Evolutionary conservation across 2,797 vertebrate species (phyloP).

Genomic region (Eulemur rubriventer): DNA sequence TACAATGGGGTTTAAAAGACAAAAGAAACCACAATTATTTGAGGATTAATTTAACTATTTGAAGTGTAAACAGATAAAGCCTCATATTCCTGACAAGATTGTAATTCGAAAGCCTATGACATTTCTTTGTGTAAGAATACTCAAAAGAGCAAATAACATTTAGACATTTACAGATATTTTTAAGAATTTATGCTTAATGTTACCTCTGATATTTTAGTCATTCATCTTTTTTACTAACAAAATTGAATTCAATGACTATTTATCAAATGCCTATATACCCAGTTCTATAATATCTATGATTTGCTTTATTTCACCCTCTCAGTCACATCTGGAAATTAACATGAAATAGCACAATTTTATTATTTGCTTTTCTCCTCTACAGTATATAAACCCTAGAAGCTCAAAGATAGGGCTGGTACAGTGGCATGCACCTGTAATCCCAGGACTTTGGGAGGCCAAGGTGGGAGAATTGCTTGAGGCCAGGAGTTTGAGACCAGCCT

Average conservation of each 20-base stretch:
- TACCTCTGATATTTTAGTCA: background rate
- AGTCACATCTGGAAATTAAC: constrained; percentile 16
- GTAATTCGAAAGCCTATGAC: background rate
- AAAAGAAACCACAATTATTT: background rate
- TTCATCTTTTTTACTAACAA: constrained; percentile 23
- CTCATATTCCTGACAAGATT: background rate
- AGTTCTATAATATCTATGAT: background rate
- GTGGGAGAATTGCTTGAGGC: background rate
- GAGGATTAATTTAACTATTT: background rate
- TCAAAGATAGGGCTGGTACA: background rate
- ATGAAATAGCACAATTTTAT: background rate
- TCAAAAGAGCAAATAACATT: background rate
- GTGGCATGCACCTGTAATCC: background rate
- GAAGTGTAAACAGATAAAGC: background rate
- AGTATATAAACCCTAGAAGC: background rate
- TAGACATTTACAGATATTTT: background rate
- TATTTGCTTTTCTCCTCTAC: background rate
- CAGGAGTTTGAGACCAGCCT: background rate
- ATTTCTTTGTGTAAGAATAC: background rate
- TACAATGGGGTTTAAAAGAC: background rate
- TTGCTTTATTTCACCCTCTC: background rate
- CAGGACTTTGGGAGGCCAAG: background rate
- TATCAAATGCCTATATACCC: background rate
- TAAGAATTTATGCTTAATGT: constrained; percentile 30
- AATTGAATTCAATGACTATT: background rate